Evolutionary conservation across 1,140 invertebrate species (phyloP).

Genomic region (Lepidotrigona ventralis): DNA sequence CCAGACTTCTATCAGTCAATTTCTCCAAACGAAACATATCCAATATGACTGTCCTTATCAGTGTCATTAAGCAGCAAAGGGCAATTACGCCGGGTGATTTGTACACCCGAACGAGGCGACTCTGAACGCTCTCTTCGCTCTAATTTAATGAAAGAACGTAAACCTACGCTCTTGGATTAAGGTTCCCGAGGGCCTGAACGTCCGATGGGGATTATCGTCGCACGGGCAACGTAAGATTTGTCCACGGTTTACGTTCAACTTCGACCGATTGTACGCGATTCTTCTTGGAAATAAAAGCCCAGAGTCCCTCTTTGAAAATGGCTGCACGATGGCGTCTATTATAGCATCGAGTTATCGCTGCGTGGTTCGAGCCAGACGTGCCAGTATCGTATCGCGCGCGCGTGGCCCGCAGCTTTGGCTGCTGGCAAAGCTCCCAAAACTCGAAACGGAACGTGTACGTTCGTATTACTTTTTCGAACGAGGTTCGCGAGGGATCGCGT

Average conservation of each 20-base stretch:
- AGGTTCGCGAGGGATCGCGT: constrained; percentile 4
- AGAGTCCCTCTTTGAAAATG: constrained; percentile 5
- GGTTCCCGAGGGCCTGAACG: neutral
- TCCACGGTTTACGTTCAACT: neutral
- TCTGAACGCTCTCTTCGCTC: neutral
- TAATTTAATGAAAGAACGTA: constrained; percentile 15
- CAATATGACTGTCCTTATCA: neutral
- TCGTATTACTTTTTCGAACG: constrained; percentile 69
- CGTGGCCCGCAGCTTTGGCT: constrained; percentile 8
- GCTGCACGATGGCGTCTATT: constrained; percentile 40
- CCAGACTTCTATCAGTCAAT: neutral
- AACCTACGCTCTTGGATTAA: neutral
- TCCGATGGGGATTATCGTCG: neutral
- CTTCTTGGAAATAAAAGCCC: neutral
- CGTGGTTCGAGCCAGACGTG: constrained; percentile 34
- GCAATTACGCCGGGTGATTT: neutral
- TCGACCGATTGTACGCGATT: neutral
- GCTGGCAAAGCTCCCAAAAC: constrained; percentile 50
- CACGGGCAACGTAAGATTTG: neutral
- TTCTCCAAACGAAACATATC: neutral
- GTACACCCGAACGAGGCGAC: neutral
- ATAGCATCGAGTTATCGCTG: constrained; percentile 39
- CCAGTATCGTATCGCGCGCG: constrained; percentile 37
- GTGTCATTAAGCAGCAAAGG: neutral
- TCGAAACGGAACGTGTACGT: constrained; percentile 52